Conservation (phyloP, 1,140 invertebrate genomes). For the Trigoniulus corallinus region DNA sequence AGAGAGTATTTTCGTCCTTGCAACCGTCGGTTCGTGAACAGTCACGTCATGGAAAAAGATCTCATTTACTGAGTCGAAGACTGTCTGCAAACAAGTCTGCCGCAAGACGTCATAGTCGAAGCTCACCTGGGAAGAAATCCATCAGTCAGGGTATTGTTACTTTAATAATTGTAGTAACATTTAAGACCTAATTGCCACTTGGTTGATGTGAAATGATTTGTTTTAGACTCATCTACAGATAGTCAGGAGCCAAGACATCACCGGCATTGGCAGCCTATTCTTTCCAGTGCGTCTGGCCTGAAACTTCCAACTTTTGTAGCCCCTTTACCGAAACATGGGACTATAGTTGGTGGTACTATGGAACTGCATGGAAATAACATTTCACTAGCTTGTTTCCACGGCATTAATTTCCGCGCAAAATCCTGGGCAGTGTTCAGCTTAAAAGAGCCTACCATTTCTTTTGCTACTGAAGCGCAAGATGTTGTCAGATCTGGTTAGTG, state of each 20-base stretch:
- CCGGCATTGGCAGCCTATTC: slow-evolving; percentile 76
- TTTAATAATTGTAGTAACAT: too few species aligned
- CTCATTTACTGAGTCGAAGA: too few species aligned
- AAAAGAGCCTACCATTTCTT: slow-evolving; percentile 84
- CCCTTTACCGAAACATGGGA: slow-evolving; percentile 48
- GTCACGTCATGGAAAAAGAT: background rate
- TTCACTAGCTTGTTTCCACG: slow-evolving; percentile 90
- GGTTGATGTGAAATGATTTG: too few species aligned
- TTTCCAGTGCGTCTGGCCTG: slow-evolving; percentile 50
- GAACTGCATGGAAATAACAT: slow-evolving; percentile 75
- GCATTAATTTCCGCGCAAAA: slow-evolving; percentile 91
- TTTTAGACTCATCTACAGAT: too few species aligned
- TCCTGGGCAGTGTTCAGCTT: slow-evolving; percentile 92
- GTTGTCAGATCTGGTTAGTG: slow-evolving; percentile 28
- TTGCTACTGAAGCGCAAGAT: slow-evolving; percentile 85
- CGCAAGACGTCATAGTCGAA: too few species aligned
- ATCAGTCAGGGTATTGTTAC: too few species aligned
- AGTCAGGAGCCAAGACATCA: slow-evolving; percentile 42
- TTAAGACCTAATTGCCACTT: too few species aligned
- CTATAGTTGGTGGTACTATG: slow-evolving; percentile 82
- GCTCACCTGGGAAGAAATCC: too few species aligned
- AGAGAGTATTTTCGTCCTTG: slow-evolving; percentile 67
- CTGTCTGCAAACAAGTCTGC: too few species aligned
- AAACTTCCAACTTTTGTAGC: slow-evolving; percentile 53
- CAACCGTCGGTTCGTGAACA: slow-evolving; percentile 29